Evolutionary conservation across 2,888 invertebrate genomes (phyloP), one percentile per base, ranked within the genome.

Genomic region (Fissipunctia ypsillon): DNA sequence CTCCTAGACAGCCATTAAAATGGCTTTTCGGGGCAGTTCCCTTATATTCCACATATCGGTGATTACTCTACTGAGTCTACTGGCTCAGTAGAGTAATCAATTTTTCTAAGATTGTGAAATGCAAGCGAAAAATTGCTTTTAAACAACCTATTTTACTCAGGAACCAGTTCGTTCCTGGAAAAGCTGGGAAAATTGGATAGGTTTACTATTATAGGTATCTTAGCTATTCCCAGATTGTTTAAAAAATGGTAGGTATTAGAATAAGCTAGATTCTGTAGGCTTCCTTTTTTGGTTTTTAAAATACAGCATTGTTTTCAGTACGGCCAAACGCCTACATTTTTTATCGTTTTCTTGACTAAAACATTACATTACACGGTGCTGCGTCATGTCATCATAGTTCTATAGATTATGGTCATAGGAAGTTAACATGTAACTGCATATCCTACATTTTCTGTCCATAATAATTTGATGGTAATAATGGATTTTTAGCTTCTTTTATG

Each of bases 161-260:
- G 3, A 75, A 73, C 19, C 14, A 28, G 31, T 22, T 48, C 76
- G 4, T 48, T 45, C 25, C 31, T 16, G 2, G 22, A 75, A 75
- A 64, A 75, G 38, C 28, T 22, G 9, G 9, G 7, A 6, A 22
- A 43, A 60, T 54, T 61, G 28, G 9, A 35, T 28, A n/a, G 7
- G 35, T 45, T 35, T n/a, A 50, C 28, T 16, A 45, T n/a, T n/a
- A n/a, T n/a, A n/a, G n/a, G 38, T 31, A 31, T 31, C 3, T 28
- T 54, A n/a, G 10, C 0, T 48, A 25, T 63, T 73, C 38, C 28
- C 2, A n/a, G 16, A 54, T 22, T 75, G 4, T 41, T 31, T 31
- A 1, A 63, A 56, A 63, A 31, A 12, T 56, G 6, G 2, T 38
- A 6, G 19, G 48, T 22, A n/a, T 14, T 12, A 72, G 6, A 45